These are phyloP conservation scores for Cervus canadensis DNA, from an alignment of 2,113 vertebrate genomes.

Conservation along the genomic window DNA sequence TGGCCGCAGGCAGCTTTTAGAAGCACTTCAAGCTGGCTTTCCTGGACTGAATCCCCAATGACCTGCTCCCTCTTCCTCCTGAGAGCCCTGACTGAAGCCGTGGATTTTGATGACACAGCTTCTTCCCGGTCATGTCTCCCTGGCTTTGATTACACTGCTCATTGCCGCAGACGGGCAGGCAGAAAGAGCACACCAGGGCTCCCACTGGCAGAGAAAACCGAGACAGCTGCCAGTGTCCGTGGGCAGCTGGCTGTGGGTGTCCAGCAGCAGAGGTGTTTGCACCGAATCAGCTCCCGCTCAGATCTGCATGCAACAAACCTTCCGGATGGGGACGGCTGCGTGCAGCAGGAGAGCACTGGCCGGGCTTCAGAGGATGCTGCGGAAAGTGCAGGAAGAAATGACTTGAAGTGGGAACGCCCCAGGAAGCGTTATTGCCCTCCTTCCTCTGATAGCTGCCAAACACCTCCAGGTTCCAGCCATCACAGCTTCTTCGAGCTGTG, in stretches of 20 bases:
- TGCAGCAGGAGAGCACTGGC: not conserved
- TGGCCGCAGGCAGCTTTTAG: not conserved
- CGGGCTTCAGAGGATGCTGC: constrained; percentile 51
- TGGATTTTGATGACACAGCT: not conserved
- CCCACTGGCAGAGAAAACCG: constrained; percentile 40
- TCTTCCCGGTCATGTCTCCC: not conserved
- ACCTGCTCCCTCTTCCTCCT: not conserved
- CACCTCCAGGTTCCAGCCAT: not conserved
- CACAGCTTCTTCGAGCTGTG: not conserved
- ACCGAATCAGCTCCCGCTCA: not conserved
- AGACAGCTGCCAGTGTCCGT: constrained; percentile 58
- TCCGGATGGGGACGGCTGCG: not conserved
- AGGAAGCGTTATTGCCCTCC: not conserved
- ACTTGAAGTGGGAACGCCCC: not conserved
- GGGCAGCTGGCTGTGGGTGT: constrained; percentile 58
- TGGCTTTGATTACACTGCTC: not conserved
- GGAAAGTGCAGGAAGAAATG: not conserved
- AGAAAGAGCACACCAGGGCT: constrained; percentile 42
- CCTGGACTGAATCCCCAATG: not conserved
- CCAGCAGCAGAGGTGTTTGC: not conserved
- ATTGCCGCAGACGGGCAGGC: constrained; percentile 24
- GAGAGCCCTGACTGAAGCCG: not conserved
- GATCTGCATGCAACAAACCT: constrained; percentile 46
- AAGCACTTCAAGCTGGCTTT: not conserved
- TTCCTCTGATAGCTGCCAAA: not conserved